Evolutionary conservation across 2,113 vertebrate species (phyloP), one percentile per base, ranked within the genome.

Genomic region (Romanogobio albipinnatus): DNA sequence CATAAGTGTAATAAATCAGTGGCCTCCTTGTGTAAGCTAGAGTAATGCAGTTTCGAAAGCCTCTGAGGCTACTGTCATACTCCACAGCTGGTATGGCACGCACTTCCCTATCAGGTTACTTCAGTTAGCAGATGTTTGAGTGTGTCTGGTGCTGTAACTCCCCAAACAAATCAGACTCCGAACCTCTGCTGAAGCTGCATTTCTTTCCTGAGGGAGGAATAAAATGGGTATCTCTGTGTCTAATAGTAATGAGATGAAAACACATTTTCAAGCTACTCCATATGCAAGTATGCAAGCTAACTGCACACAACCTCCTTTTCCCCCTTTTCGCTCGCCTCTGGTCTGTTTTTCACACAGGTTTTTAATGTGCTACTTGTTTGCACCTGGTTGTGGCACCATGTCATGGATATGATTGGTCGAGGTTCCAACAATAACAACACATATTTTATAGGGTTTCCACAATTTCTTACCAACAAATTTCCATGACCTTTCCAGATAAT

Each of bases 201-300:
- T n/a, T 61, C 59, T 79, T 77, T 51, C 74, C 62, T 70, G 26
- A 77, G 61, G 80, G 86, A 82, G 62, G 51, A 82, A 84, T 73
- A 47, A 82, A 76, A 53, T 4, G 36, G 68, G 76, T 49, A 73
- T 85, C 81, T 85, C 76, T 87, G 70, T 64, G 10, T 85, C 84
- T 79, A 83, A 83, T 87, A 88, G 87, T 90, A 86, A 90, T 89
- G 89, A 83, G 87, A 91, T 83, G 73, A 86, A 87, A 81, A 78
- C 81, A 81, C 86, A 85, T 91, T 81, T 73, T 68, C 24, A 13
- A 78, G 82, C 47, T 70, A 19, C 64, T 62, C 74, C 10, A 33
- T 88, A 68, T 80, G 84, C 89, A 91, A 92, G 91, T 90, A 86
- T n/a, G 90, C 89, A 88, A 66, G 76, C 53, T 90, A 90, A 91